A percentile compares a stretch with the other conserved stretches of the same genome.
These are phyloP conservation scores for Eupithecia dodoneata DNA, from an alignment of 2,888 invertebrate genomes.

Conservation along the genomic window DNA sequence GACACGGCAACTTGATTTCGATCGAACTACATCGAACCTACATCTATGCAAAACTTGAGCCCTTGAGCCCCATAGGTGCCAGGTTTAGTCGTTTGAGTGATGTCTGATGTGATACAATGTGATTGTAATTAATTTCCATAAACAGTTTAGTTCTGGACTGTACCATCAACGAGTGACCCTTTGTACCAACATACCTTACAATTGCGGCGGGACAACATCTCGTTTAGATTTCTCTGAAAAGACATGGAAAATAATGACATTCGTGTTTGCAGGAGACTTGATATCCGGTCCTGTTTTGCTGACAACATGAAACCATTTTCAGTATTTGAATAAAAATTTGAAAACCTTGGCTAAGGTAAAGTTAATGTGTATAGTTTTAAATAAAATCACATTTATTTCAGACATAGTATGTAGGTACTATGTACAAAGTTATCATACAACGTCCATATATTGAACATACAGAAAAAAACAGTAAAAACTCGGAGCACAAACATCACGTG, in stretches of 20 bases:
- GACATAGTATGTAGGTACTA: too few relatives aligned
- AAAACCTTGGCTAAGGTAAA: not conserved
- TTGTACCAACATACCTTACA: conserved; percentile 52
- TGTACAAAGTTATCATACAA: too few relatives aligned
- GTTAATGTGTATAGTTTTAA: not conserved
- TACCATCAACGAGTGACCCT: conserved; percentile 53
- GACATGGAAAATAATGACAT: conserved; percentile 41
- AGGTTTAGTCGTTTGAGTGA: not conserved
- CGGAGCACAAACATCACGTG: too few relatives aligned
- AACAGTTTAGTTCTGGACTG: conserved; percentile 49
- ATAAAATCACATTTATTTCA: too few relatives aligned
- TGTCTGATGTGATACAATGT: not conserved
- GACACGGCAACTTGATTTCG: too few relatives aligned
- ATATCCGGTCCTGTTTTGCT: conserved; percentile 21
- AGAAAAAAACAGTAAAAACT: too few relatives aligned
- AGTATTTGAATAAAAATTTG: not conserved
- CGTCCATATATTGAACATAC: too few relatives aligned
- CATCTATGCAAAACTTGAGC: too few relatives aligned
- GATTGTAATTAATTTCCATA: not conserved
- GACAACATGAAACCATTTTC: conserved; percentile 19
- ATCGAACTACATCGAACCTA: too few relatives aligned
- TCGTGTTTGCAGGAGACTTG: conserved; percentile 36
- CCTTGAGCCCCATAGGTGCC: too few relatives aligned
- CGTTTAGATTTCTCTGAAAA: conserved; percentile 45
- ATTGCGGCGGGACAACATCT: conserved; percentile 48